These are phyloP conservation scores for Oscheius myriophilus DNA, from an alignment of 2,888 invertebrate genomes.

Conservation along the genomic window DNA sequence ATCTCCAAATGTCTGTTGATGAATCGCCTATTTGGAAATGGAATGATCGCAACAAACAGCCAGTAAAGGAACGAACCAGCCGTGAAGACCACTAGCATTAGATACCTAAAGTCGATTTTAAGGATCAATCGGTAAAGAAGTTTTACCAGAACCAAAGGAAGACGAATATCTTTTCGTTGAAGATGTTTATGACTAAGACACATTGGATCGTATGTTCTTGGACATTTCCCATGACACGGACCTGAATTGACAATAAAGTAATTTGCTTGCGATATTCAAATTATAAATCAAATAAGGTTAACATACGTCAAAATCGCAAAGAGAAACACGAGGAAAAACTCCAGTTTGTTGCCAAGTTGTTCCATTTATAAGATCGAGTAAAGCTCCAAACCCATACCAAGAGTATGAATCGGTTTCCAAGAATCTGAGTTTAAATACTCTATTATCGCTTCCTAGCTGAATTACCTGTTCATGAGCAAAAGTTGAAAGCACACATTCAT, in stretches of 20 bases:
- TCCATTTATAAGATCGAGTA: conserved; percentile 66
- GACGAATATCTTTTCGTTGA: conserved; percentile 70
- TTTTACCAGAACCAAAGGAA: conserved; percentile 69
- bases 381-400: conserved; percentile 68
- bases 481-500: conserved; percentile 67
- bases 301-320: conserved; percentile 68
- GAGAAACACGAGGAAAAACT: conserved; percentile 67
- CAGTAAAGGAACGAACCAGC: conserved; percentile 67
- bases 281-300: neutral
- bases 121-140: neutral
- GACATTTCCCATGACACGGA: conserved; percentile 70
- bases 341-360: conserved; percentile 67
- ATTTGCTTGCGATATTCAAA: neutral
- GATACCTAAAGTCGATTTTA: conserved; percentile 57
- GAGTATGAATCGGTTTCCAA: conserved; percentile 64
- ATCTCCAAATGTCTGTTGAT: conserved; percentile 69
- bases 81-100: conserved; percentile 61
- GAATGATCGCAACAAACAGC: conserved; percentile 58
- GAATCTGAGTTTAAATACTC: conserved; percentile 49
- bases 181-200: conserved; percentile 70
- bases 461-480: conserved; percentile 64
- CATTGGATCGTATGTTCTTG: conserved; percentile 70
- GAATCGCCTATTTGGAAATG: conserved; percentile 59
- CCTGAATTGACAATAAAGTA: conserved; percentile 35
- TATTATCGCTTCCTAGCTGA: neutral